phyloP scores from a whole-genome alignment of 2,797 vertebrate species.

The Gorsachius magnificus region DNA sequence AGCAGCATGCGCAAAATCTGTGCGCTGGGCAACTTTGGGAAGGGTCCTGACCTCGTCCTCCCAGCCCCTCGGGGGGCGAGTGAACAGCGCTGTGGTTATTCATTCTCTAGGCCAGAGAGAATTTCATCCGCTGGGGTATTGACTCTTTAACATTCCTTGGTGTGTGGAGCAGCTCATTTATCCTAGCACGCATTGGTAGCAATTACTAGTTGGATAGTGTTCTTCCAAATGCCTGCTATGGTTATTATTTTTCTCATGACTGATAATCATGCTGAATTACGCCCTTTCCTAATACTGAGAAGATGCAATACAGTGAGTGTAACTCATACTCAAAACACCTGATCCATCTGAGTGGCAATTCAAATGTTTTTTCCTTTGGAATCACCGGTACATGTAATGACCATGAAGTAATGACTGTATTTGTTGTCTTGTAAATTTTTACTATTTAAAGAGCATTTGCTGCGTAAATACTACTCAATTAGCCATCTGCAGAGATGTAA shows the following conservation, averaged over 20 bases:
- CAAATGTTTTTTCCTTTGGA: background rate
- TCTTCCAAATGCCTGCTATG: constrained; percentile 15
- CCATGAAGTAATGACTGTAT: background rate
- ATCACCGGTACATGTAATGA: background rate
- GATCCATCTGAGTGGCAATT: constrained; percentile 1
- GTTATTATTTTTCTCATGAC: constrained; percentile 49
- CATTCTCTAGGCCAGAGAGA: background rate
- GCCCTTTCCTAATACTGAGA: background rate
- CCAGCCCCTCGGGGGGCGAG: background rate
- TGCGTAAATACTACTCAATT: constrained; percentile 32
- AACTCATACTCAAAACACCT: background rate
- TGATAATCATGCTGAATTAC: constrained; percentile 5
- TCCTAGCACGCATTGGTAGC: background rate
- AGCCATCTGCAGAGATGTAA: constrained; percentile 52
- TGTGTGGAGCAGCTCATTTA: background rate
- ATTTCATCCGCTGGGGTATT: background rate
- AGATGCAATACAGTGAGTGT: background rate
- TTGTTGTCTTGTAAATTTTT: constrained; percentile 41
- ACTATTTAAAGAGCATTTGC: constrained; percentile 38
- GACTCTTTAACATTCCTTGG: background rate
- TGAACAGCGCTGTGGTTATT: background rate
- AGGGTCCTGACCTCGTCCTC: background rate
- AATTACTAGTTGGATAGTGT: constrained; percentile 18
- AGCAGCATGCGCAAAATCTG: background rate
- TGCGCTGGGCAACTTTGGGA: background rate